Conservation (phyloP, 1,140 invertebrate genomes). For the Scaptomyza montana region DNA sequence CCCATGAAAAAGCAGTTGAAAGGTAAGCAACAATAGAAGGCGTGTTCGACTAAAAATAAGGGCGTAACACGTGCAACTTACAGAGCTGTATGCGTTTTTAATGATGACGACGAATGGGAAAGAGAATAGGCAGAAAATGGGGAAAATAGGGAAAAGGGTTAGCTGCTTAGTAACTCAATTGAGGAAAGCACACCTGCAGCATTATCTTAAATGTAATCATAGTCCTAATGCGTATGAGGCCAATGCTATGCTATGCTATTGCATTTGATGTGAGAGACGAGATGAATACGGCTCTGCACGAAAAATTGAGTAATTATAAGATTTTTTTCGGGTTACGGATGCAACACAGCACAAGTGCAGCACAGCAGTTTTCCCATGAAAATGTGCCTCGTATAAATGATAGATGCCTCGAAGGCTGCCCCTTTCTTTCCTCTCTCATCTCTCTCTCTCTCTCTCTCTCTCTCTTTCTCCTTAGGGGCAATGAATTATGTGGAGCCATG, state of each 20-base stretch:
- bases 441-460: background rate
- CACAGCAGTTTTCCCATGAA: conserved; percentile 45
- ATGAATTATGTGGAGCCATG: conserved; percentile 62
- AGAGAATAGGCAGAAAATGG: background rate
- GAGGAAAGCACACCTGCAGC: conserved; percentile 1
- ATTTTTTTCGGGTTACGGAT: conserved; percentile 1
- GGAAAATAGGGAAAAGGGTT: background rate
- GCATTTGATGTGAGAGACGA: background rate
- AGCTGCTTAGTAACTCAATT: conserved; percentile 39
- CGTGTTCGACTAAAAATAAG: background rate
- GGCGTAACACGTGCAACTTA: conserved; percentile 22
- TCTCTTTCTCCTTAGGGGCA: conserved; percentile 13
- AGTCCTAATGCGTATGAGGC: background rate
- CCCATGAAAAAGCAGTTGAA: background rate
- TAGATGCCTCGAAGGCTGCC: conserved; percentile 21
- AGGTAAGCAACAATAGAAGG: conserved; percentile 5
- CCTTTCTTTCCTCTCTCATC: background rate
- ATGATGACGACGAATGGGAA: background rate
- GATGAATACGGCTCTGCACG: background rate
- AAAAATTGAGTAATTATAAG: conserved; percentile 6
- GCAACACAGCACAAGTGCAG: background rate
- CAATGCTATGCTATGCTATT: background rate
- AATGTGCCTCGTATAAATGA: conserved; percentile 25
- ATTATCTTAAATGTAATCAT: background rate
- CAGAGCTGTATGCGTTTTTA: conserved; percentile 6